Evolutionary conservation across 2,888 invertebrate species (phyloP).

Genomic region (Zeuzera pyrina): DNA sequence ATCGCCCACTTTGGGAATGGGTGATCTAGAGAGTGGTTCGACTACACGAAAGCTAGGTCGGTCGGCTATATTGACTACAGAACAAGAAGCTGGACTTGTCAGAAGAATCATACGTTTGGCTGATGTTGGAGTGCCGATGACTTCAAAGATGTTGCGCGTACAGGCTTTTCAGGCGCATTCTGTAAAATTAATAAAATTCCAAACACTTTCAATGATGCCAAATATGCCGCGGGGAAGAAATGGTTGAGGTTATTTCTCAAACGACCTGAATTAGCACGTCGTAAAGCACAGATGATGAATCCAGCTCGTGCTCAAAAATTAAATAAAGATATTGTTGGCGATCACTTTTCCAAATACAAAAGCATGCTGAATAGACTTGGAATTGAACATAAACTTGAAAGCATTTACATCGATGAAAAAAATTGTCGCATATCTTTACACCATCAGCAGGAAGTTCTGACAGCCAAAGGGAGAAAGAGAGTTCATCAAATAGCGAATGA

Average conservation of each 20-base stretch:
- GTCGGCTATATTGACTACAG: constrained; percentile 12
- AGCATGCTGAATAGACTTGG: no score
- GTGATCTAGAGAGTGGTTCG: constrained; percentile 11
- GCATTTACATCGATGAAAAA: no score
- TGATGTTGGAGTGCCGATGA: constrained; percentile 12
- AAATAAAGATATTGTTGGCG: no score
- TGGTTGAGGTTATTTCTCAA: constrained; percentile 13
- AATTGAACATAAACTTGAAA: no score
- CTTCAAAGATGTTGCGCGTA: constrained; percentile 11
- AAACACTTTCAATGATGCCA: constrained; percentile 10
- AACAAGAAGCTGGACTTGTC: constrained; percentile 15
- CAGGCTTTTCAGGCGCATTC: constrained; percentile 6
- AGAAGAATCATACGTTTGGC: constrained; percentile 13
- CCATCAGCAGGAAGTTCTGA: no score
- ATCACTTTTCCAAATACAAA: no score
- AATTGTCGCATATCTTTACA: no score
- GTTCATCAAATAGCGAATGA: constrained; percentile 13
- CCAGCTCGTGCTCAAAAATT: no score
- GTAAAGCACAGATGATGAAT: no score
- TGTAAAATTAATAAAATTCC: constrained; percentile 5
- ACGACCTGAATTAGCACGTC: no score
- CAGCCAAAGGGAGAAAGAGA: constrained; percentile 14
- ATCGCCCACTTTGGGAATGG: no score
- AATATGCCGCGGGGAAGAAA: constrained; percentile 6
- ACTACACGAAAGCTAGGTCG: constrained; percentile 11